Conservation (phyloP, 1,140 invertebrate species). For the Coelopa frigida region DNA sequence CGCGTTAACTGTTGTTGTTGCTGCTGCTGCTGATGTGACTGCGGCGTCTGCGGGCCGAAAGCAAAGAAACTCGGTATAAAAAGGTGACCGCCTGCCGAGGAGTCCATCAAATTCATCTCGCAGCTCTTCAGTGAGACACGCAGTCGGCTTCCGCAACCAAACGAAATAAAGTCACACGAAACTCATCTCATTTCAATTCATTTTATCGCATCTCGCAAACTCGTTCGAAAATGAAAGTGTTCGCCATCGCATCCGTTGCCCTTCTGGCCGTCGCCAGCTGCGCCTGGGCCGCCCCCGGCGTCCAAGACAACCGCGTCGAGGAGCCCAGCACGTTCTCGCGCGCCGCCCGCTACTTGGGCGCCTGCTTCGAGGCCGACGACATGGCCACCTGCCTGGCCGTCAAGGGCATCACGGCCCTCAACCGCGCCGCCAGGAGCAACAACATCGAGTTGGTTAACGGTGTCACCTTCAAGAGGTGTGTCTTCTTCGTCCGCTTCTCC, state of each 20-base stretch:
- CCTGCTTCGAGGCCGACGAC: constrained; percentile 45
- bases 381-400: constrained; percentile 52
- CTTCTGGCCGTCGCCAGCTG: constrained; percentile 29
- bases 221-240: constrained; percentile 43
- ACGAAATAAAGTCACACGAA: background rate
- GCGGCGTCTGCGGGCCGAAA: background rate
- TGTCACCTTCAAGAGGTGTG: constrained; percentile 51
- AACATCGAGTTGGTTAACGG: constrained; percentile 53
- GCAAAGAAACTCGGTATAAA: constrained; percentile 27
- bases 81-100: constrained; percentile 29
- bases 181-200: too few relatives aligned
- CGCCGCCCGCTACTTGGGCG: constrained; percentile 36
- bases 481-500: too few relatives aligned
- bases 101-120: constrained; percentile 44
- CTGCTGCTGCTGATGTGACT: constrained; percentile 7
- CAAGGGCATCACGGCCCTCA: constrained; percentile 50
- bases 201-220: constrained; percentile 21
- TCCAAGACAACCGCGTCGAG: constrained; percentile 40
- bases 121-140: constrained; percentile 25
- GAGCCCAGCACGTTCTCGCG: constrained; percentile 29
- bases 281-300: constrained; percentile 37
- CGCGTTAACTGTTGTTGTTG: too few relatives aligned
- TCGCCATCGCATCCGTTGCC: constrained; percentile 32
- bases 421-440: constrained; percentile 51
- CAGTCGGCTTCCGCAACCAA: background rate